Conservation (phyloP, 2,113 vertebrate genomes). For the Hippocampus mohnikei region DNA sequence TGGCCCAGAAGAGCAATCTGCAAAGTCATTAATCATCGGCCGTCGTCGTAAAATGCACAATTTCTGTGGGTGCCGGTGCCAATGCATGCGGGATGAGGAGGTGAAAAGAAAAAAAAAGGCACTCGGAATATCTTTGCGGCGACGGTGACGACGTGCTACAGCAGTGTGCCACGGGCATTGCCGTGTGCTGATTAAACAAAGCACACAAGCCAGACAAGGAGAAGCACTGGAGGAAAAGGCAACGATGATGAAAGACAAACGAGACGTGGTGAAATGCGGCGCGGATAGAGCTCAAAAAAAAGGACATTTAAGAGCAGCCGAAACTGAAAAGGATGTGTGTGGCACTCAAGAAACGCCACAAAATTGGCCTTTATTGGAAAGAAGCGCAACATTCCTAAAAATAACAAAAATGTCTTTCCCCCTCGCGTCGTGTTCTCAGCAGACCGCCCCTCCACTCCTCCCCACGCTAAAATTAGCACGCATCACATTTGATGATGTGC, state of each 20-base stretch:
- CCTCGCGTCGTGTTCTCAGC: neutral
- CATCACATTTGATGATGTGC: conserved; percentile 70
- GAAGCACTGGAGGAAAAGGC: conserved; percentile 12
- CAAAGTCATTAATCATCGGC: conserved; percentile 63
- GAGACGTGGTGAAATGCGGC: neutral
- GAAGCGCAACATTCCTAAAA: neutral
- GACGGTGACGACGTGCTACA: conserved; percentile 36
- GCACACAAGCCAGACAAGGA: conserved; percentile 44
- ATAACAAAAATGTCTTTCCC: neutral
- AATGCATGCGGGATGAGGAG: conserved; percentile 25
- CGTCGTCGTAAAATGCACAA: conserved; percentile 39
- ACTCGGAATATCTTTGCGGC: conserved; percentile 48
- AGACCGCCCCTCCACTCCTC: neutral
- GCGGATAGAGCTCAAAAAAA: neutral
- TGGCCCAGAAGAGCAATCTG: conserved; percentile 57
- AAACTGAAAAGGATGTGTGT: neutral
- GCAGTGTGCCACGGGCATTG: conserved; percentile 48
- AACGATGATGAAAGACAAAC: conserved; percentile 10
- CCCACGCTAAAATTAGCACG: conserved; percentile 70
- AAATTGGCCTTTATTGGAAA: neutral
- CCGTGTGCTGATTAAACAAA: conserved; percentile 55
- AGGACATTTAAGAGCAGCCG: neutral
- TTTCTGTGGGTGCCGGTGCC: conserved; percentile 45
- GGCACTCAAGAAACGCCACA: neutral
- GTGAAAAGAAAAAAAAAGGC: conserved; percentile 18